Evolutionary conservation across 2,888 invertebrate species (phyloP), one percentile per base, ranked within the genome.

Genomic region (Auanema sp.): DNA sequence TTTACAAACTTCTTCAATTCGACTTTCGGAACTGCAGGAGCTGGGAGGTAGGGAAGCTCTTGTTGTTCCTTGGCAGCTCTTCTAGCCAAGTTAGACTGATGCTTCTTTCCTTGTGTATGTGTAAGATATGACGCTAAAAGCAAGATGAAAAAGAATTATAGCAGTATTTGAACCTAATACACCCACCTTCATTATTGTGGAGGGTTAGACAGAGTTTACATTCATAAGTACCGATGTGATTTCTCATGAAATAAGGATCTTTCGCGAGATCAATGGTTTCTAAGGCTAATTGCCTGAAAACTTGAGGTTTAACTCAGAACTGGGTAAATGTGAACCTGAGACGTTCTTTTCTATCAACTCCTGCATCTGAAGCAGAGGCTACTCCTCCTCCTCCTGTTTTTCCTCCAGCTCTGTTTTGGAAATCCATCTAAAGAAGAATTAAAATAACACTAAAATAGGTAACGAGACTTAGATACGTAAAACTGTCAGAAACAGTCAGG

Each of bases 191-290:
- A 86, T 98, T 99, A 85, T 98, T 99, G 85, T 98, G 98, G 18
- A 98, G 88, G 0, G 98, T 99, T 58, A 99, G 86, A 87, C 98
- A 98, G 4, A 99, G 86, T 87, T 99, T 99, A 85, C 98, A 98
- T 86, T 98, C 98, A 85, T 98, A 99, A 0, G 97, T 85, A 88
- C 91, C 95, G 77, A 96, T 88, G 87, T 98, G 98, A 87, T 98
- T 99, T 89, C 96, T 95, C 98, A 99, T 99, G 88, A 98, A 98
- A 89, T 99, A 98, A 0, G 98, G 98, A 89, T 98, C 98, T 86
- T 99, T 99, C 84, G 95, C 93, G 24, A 98, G 88, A 85, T 98
- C 98, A 66, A 99, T 99, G 0, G 98, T 98, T 85, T 98, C 98
- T 64, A 98, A 87, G 24, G 98, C 98, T 53, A 98, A 88, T 85